phyloP scores from a whole-genome alignment of 2,888 invertebrate species.

The Ormyrus thymus region DNA sequence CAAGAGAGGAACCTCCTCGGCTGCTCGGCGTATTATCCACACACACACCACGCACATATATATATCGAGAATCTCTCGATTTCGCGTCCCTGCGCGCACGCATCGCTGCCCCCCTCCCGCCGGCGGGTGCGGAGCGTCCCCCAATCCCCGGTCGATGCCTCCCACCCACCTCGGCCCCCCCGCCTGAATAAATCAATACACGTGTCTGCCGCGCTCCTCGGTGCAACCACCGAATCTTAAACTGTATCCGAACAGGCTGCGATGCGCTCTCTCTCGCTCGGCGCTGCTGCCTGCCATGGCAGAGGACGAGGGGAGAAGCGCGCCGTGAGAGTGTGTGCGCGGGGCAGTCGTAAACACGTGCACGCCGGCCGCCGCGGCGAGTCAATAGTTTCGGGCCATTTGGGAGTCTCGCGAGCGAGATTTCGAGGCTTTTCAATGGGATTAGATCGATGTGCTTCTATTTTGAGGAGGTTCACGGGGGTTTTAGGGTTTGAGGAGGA shows the following conservation, averaged over 20 bases:
- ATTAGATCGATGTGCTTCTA: no score
- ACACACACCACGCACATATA: no score
- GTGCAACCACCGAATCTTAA: constrained; percentile 61
- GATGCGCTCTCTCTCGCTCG: background rate
- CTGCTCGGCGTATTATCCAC: no score
- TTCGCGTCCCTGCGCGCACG: background rate
- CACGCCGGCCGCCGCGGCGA: background rate
- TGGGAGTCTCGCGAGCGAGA: no score
- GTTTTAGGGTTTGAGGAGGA: no score
- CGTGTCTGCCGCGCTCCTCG: constrained; percentile 68
- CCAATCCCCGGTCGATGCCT: constrained; percentile 37
- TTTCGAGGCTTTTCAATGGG: no score
- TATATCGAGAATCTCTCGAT: background rate
- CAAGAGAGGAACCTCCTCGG: background rate
- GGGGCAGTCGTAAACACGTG: background rate
- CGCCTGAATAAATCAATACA: constrained; percentile 74
- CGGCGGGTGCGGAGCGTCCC: constrained; percentile 10
- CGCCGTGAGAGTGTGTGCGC: no score
- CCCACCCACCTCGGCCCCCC: constrained; percentile 40
- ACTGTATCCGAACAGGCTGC: constrained; percentile 43
- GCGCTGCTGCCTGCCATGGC: background rate
- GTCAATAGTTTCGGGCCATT: background rate
- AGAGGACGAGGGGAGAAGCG: no score
- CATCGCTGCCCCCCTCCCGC: background rate
- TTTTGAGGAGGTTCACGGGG: no score